A percentile compares a stretch with the other conserved stretches of the same genome.
Conservation (phyloP, 2,888 invertebrate genomes). For the Dryococelus australis region DNA sequence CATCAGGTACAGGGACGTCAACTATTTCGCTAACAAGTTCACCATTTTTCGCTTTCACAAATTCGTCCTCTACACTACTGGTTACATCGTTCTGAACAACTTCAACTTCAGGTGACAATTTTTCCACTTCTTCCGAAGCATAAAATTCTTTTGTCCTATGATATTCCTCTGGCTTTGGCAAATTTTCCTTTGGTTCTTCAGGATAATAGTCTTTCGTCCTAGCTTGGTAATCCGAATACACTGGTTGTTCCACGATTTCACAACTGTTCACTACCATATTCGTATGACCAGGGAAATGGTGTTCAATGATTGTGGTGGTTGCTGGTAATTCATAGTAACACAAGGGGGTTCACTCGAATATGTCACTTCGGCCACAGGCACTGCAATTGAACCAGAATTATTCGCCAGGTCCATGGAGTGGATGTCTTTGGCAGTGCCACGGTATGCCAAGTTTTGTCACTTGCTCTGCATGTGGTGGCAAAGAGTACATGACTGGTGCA, state of each 20-base stretch:
- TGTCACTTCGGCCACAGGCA: not conserved
- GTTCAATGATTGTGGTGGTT: not conserved
- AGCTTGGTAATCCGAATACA: conserved; percentile 6
- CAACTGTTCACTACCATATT: too few species aligned
- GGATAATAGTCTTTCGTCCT: not conserved
- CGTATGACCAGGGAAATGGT: not conserved
- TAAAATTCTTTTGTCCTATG: conserved; percentile 9
- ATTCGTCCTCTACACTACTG: not conserved
- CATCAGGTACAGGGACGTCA: not conserved
- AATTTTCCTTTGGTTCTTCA: not conserved
- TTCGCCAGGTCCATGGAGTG: not conserved
- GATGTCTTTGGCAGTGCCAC: not conserved
- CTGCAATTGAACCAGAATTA: not conserved
- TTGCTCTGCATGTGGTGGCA: not conserved
- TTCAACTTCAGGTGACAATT: not conserved
- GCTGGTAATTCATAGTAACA: not conserved
- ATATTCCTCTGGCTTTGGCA: not conserved
- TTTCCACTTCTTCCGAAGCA: not conserved
- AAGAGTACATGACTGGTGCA: not conserved
- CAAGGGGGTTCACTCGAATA: not conserved
- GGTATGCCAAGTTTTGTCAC: not conserved
- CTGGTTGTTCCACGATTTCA: not conserved
- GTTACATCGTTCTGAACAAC: not conserved
- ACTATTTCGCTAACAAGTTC: not conserved
- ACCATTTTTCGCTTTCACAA: not conserved